These are phyloP conservation scores for Florisuga fusca DNA, from an alignment of 2,797 vertebrate genomes.

Conservation along the genomic window DNA sequence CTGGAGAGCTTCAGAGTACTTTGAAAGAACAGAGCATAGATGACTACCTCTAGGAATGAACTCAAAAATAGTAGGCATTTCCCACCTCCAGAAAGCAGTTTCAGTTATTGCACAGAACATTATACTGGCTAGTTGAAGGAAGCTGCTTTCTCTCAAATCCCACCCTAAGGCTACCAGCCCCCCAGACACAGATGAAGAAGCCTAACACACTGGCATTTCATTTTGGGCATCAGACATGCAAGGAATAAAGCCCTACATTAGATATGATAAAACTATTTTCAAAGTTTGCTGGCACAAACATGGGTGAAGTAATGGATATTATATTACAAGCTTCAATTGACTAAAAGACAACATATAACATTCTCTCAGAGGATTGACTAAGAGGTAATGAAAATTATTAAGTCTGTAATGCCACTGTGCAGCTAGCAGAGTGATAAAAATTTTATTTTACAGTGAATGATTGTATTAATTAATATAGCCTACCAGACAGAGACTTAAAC, in stretches of 20 bases:
- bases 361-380: neutral
- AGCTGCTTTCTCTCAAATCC: neutral
- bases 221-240: neutral
- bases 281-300: neutral
- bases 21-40: neutral
- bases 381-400: neutral
- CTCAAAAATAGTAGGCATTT: neutral
- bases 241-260: neutral
- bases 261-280: neutral
- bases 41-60: neutral
- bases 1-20: neutral
- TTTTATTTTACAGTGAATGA: neutral
- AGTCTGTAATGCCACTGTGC: neutral
- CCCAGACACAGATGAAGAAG: neutral
- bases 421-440: neutral
- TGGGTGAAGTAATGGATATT: neutral
- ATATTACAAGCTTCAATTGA: neutral
- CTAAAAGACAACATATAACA: neutral
- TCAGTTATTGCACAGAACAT: neutral
- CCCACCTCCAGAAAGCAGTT: neutral
- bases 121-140: neutral
- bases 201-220: neutral
- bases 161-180: neutral
- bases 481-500: neutral
- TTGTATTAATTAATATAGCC: neutral